phyloP scores from a whole-genome alignment of 2,797 vertebrate species.

The Loriculus beryllinus region DNA sequence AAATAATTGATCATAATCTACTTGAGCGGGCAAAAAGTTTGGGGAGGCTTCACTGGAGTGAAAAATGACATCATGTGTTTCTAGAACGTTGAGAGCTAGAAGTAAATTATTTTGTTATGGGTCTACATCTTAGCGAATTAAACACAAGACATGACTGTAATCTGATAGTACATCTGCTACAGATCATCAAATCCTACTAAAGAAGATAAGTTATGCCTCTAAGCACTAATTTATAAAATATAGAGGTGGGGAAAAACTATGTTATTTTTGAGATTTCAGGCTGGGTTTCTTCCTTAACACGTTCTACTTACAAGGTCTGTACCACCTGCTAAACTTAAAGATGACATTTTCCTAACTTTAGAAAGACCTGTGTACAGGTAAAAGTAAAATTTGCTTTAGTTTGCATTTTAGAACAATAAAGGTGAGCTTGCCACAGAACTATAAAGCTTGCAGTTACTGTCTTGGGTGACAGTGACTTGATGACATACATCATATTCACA shows the following conservation, averaged over 20 bases:
- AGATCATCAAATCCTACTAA: not conserved
- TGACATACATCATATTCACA: not conserved
- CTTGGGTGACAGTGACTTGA: not conserved
- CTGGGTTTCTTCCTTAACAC: not conserved
- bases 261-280: not conserved
- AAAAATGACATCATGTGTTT: not conserved
- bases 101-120: not conserved
- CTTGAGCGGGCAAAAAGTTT: not conserved
- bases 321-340: not conserved
- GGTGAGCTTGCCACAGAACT: not conserved
- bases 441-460: not conserved
- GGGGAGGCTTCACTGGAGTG: not conserved
- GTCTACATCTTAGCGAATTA: not conserved
- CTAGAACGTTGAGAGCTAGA: not conserved
- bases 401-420: not conserved
- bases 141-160: not conserved
- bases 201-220: not conserved
- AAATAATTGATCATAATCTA: not conserved
- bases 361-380: not conserved
- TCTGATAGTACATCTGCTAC: not conserved
- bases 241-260: not conserved
- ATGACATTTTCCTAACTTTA: not conserved
- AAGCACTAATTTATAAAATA: not conserved
- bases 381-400: not conserved
- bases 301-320: not conserved